Conservation (phyloP, 2,113 vertebrate species). For the Actenoides lindsayi region DNA sequence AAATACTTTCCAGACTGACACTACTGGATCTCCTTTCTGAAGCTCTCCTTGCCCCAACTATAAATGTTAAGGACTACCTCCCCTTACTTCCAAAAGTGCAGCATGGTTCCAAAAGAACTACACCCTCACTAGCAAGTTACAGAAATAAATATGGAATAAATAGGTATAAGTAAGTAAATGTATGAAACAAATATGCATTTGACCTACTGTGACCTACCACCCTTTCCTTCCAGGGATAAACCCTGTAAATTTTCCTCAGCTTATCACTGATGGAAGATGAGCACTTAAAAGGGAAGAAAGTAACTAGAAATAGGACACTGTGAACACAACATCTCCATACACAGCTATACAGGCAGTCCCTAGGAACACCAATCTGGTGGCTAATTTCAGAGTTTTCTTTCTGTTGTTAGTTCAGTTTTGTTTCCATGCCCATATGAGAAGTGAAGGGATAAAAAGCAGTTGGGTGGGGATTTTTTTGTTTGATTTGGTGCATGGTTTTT, state of each 20-base stretch:
- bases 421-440: background rate
- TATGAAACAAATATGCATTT: background rate
- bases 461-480: background rate
- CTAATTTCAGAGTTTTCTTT: background rate
- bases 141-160: background rate
- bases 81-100: background rate
- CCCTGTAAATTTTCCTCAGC: background rate
- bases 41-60: background rate
- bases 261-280: background rate
- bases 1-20: background rate
- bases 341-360: background rate
- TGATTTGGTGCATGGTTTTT: background rate
- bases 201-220: too few species aligned
- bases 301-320: background rate
- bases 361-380: background rate
- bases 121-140: background rate
- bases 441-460: background rate
- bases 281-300: background rate
- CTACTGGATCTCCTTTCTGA: background rate
- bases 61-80: background rate
- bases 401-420: background rate
- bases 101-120: background rate
- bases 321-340: background rate
- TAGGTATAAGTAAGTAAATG: background rate
- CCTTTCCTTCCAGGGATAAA: background rate